Evolutionary conservation across 2,113 vertebrate species (phyloP).

Genomic region (Cyanoliseus patagonus): DNA sequence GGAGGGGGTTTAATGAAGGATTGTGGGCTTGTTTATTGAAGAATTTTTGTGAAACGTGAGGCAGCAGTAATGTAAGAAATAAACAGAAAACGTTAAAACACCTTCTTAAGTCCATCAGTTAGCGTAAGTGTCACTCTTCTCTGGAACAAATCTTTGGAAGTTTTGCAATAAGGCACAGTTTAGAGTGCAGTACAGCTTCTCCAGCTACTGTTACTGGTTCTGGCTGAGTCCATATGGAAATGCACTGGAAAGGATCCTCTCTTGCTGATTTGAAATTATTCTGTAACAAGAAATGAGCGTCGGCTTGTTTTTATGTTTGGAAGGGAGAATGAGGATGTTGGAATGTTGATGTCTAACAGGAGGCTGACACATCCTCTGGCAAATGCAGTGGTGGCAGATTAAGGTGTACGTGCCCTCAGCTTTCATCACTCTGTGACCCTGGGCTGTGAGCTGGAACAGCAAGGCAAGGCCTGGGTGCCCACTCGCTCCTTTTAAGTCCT

Average conservation of each 20-base stretch:
- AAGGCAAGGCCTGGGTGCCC: background rate
- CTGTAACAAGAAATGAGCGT: background rate
- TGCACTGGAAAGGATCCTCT: background rate
- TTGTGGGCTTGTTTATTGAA: background rate
- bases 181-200: accelerated
- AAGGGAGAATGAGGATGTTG: background rate
- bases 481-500: background rate
- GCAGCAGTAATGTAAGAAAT: background rate
- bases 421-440: background rate
- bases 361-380: background rate
- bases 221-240: background rate
- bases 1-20: background rate
- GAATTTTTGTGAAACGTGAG: background rate
- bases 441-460: background rate
- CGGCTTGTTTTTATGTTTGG: background rate
- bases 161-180: background rate
- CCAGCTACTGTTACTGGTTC: background rate
- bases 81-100: background rate
- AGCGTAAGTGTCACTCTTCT: background rate
- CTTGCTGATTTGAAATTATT: background rate
- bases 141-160: background rate
- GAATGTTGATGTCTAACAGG: background rate
- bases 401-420: background rate
- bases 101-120: background rate
- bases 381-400: background rate